Evolutionary conservation across 2,888 invertebrate species (phyloP), one percentile per base, ranked within the genome.

Genomic region (Lasioglossum villosulum): DNA sequence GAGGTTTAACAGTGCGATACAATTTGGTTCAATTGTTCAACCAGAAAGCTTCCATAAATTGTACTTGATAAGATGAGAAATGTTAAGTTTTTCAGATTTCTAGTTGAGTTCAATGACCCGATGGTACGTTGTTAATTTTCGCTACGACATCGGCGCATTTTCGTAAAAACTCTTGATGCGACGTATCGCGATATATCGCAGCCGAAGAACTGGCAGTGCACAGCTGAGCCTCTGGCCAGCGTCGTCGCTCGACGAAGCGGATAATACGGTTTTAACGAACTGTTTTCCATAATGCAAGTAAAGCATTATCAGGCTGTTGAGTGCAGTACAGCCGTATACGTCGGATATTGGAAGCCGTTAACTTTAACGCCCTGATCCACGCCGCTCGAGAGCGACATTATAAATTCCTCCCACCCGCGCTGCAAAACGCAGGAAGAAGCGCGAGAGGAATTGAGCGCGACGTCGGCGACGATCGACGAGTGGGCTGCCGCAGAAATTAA

Each of bases 261-360:
- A 90, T 92, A 92, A 93, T 92, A 91, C 89, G 87, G 90, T 91
- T 90, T 93, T 91, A 93, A 93, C 91, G 89, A 91, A 92, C 91
- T 91, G 90, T 92, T 92, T 93, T 92, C 91, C 93, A 93, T 93
- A 93, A 93, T 93, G 93, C 93, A 89, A 92, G 92, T 92, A 90
- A 92, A 92, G 93, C 93, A 93, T 93, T 93, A 92, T 92, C 92
- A 89, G 91, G 84, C 88, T 86, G 90, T 91, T 90, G 86, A 90
- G 89, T 90, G 89, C 89, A 89, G 88, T 81, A 86, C 83, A 90
- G 83, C 66, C 80, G 75, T 89, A 86, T 80, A 88, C 82, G 78
- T 34, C 78, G 83, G 82, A 85, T 86, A 88, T 86, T 83, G 83
- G 87, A 83, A 88, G 85, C 88, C 90, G 90, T 92, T 89, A 93